Percentiles rank a stretch among this genome's conserved stretches.
phyloP scores from a whole-genome alignment of 1,140 invertebrate species.

The Tribolium madens region DNA sequence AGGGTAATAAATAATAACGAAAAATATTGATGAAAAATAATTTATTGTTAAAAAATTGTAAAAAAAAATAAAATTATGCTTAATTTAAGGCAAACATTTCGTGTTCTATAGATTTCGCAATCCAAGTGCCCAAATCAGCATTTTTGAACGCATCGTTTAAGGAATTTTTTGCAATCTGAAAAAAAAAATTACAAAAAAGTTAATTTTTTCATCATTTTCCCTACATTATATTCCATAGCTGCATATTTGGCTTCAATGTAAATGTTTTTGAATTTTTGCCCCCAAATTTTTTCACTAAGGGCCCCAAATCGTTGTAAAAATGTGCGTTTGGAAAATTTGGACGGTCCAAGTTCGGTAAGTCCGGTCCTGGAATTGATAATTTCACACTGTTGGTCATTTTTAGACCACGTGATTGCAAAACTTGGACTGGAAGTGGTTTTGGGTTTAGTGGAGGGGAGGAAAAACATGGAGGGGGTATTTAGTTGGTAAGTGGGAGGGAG shows the following conservation, averaged over 20 bases:
- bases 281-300: slow-evolving; percentile 43
- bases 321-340: slow-evolving; percentile 78
- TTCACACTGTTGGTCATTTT: slow-evolving; percentile 74
- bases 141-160: slow-evolving; percentile 83
- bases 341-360: slow-evolving; percentile 75
- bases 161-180: slow-evolving; percentile 81
- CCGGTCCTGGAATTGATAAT: slow-evolving; percentile 86
- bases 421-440: slow-evolving; percentile 84
- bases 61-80: neutral
- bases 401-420: slow-evolving; percentile 89
- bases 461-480: slow-evolving; percentile 82
- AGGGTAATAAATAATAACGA: no score
- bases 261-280: neutral
- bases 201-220: neutral
- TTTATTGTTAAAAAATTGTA: no score
- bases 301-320: slow-evolving; percentile 49
- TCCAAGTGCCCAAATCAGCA: slow-evolving; percentile 85
- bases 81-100: slow-evolving; percentile 77
- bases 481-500: slow-evolving; percentile 84
- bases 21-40: no score
- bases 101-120: slow-evolving; percentile 91
- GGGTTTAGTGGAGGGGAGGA: slow-evolving; percentile 80
- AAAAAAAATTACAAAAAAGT: neutral
- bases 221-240: slow-evolving; percentile 67
- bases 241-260: slow-evolving; percentile 68